Percentiles rank a stretch among this genome's conserved stretches.
Conservation (phyloP, 2,113 vertebrate genomes). For the Platycercus adscitus region DNA sequence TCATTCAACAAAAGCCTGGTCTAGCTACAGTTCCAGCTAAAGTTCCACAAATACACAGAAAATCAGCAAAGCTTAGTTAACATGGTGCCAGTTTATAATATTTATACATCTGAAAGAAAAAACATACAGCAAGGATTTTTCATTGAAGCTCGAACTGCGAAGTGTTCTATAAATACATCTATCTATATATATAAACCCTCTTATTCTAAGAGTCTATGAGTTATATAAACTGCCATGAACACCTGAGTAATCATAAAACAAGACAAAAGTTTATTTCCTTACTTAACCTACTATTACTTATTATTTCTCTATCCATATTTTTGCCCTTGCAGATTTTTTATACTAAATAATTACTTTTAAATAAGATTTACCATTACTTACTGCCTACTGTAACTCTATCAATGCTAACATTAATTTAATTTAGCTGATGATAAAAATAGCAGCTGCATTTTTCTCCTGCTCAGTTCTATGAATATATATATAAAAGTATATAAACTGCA, state of each 20-base stretch:
- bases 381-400: not conserved
- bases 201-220: not conserved
- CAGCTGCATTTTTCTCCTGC: not conserved
- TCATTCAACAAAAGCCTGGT: not conserved
- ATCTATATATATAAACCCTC: not conserved
- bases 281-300: not conserved
- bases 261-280: not conserved
- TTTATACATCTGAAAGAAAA: not conserved
- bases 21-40: not conserved
- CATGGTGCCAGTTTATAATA: not conserved
- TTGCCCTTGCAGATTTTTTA: not conserved
- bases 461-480: not conserved
- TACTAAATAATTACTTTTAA: not conserved
- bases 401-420: not conserved
- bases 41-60: not conserved
- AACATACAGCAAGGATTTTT: not conserved
- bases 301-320: not conserved
- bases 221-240: not conserved
- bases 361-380: not conserved
- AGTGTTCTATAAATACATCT: not conserved
- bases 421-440: not conserved
- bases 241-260: not conserved
- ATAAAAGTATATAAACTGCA: not conserved
- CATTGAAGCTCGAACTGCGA: accelerated
- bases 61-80: not conserved